A percentile compares a stretch with the other conserved stretches of the same genome.
Evolutionary conservation across 1,140 invertebrate genomes (phyloP).

Genomic region (Leptestheria dahalacensis): DNA sequence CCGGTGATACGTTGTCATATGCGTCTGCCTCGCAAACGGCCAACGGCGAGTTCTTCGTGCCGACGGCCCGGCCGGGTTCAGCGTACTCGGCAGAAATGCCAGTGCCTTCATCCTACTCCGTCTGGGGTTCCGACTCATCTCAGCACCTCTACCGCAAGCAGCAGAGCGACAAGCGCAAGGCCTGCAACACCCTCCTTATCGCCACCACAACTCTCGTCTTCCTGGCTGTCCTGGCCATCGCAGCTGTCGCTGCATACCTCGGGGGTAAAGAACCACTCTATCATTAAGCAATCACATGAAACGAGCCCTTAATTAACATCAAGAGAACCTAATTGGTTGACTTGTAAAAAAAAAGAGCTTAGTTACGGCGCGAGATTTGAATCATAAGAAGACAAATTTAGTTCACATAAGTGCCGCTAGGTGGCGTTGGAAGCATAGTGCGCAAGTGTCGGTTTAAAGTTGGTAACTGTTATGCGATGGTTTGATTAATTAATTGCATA

Average conservation of each 20-base stretch:
- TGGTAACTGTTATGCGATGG: no score
- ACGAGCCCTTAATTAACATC: no score
- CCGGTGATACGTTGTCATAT: neutral
- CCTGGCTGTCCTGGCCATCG: conserved; percentile 50
- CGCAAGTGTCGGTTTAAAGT: no score
- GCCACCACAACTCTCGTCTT: conserved; percentile 49
- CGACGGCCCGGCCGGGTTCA: neutral
- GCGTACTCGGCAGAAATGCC: neutral
- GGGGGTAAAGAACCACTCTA: conserved; percentile 39
- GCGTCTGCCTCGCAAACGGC: neutral
- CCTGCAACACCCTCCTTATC: conserved; percentile 47
- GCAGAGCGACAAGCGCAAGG: conserved; percentile 29
- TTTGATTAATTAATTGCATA: no score
- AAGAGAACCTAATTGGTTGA: no score
- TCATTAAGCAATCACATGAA: no score
- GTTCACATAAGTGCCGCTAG: no score
- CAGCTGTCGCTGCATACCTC: conserved; percentile 58
- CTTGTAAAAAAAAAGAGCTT: no score
- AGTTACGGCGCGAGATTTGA: no score
- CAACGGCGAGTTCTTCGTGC: neutral
- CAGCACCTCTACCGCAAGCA: conserved; percentile 27
- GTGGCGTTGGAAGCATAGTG: no score
- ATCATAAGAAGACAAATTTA: no score
- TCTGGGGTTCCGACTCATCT: conserved; percentile 1
- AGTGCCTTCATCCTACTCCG: conserved; percentile 1